Conservation (phyloP, 1,140 invertebrate genomes). For the Dryas iulia region DNA sequence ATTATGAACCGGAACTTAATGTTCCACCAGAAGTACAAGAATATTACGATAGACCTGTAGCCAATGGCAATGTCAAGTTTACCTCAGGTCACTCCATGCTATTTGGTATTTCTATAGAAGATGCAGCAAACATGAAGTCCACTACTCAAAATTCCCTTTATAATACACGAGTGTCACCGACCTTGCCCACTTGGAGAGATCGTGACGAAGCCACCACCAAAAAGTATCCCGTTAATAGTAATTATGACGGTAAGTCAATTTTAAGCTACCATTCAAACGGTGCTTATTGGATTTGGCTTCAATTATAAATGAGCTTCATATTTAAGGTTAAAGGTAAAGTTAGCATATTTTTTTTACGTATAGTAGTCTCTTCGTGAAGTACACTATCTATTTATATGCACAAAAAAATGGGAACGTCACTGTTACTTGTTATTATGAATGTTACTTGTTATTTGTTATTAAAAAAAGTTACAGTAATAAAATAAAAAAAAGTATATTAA, state of each 20-base stretch:
- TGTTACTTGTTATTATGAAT: too few species aligned
- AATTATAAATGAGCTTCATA: too few species aligned
- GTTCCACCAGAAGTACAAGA: constrained; percentile 48
- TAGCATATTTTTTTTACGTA: not conserved
- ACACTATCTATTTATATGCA: not conserved
- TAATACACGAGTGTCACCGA: constrained; percentile 81
- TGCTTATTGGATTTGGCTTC: constrained; percentile 33
- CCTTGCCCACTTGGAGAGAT: constrained; percentile 78
- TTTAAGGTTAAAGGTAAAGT: not conserved
- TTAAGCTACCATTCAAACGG: constrained; percentile 23
- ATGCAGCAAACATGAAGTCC: constrained; percentile 78
- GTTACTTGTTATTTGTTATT: too few species aligned
- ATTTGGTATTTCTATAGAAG: constrained; percentile 82
- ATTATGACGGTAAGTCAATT: constrained; percentile 62
- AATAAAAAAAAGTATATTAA: not conserved
- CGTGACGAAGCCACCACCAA: constrained; percentile 64
- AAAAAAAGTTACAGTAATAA: too few species aligned
- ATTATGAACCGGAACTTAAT: constrained; percentile 31
- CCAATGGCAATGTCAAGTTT: constrained; percentile 65
- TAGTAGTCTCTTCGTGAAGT: not conserved
- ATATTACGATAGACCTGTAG: constrained; percentile 38
- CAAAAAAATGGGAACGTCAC: not conserved
- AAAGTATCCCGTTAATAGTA: constrained; percentile 65
- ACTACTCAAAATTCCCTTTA: constrained; percentile 76
- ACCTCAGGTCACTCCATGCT: constrained; percentile 83